Percentiles rank a stretch among this genome's conserved stretches.
Conservation (phyloP, 2,888 invertebrate species). For the Ecdyonurus torrentis region DNA sequence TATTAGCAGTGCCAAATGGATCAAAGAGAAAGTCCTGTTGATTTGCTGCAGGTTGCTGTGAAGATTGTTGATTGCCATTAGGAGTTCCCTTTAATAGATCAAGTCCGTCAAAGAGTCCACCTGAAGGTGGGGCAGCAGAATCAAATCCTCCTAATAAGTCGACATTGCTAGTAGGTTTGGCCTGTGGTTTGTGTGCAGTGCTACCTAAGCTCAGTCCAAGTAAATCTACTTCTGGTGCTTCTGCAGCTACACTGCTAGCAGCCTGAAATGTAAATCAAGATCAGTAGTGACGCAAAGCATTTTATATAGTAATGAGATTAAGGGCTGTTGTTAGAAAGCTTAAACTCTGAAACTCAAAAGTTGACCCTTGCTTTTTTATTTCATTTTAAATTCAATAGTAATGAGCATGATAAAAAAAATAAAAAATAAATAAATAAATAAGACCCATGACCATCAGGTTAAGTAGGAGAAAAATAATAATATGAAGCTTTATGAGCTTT, state of each 20-base stretch:
- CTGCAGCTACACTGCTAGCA: not conserved
- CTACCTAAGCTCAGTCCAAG: not conserved
- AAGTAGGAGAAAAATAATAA: too few species aligned
- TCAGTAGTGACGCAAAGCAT: too few species aligned
- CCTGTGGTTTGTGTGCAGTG: slow-evolving; percentile 16
- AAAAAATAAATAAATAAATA: too few species aligned
- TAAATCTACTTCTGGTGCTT: not conserved
- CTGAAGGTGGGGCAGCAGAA: slow-evolving; percentile 5
- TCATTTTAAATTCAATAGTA: too few species aligned
- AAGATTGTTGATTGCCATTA: not conserved
- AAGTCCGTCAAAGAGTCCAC: slow-evolving; percentile 5
- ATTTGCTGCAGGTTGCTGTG: slow-evolving; percentile 1
- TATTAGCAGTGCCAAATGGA: slow-evolving; percentile 15
- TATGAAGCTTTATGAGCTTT: too few species aligned
- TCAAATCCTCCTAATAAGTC: slow-evolving; percentile 39
- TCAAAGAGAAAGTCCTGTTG: slow-evolving; percentile 15
- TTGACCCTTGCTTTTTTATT: too few species aligned
- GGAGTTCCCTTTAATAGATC: slow-evolving; percentile 5
- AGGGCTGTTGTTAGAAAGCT: too few species aligned
- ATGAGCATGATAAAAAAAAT: too few species aligned
- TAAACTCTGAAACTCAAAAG: too few species aligned
- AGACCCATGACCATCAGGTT: too few species aligned
- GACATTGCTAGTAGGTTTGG: slow-evolving; percentile 31
- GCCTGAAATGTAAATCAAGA: not conserved
- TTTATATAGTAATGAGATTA: too few species aligned